Conservation (phyloP, 2,888 invertebrate species). For the Euproctis similis region DNA sequence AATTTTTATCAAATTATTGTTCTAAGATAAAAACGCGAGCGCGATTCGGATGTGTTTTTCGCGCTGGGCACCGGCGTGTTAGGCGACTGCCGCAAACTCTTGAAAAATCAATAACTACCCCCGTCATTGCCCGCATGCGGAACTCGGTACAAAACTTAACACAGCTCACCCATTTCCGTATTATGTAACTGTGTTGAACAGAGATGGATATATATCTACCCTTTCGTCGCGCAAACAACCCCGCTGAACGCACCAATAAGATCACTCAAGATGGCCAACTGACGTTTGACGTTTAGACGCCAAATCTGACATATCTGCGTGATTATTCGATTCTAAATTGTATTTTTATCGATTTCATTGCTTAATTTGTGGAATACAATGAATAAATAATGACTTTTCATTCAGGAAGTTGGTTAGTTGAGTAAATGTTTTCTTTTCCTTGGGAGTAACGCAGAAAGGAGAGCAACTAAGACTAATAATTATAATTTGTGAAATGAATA, state of each 20-base stretch:
- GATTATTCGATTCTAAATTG: conserved; percentile 45
- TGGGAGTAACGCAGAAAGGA: no score
- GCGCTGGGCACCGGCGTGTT: conserved; percentile 68
- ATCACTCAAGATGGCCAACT: conserved; percentile 49
- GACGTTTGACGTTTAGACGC: conserved; percentile 71
- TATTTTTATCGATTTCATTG: conserved; percentile 51
- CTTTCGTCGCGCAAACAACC: conserved; percentile 44
- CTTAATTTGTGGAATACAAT: conserved; percentile 43
- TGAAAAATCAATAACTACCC: conserved; percentile 70
- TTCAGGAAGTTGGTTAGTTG: no score
- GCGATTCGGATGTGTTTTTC: conserved; percentile 62
- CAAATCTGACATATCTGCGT: conserved; percentile 62
- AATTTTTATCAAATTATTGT: conserved; percentile 40
- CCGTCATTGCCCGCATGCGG: conserved; percentile 63
- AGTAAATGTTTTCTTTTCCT: no score
- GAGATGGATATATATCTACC: conserved; percentile 42
- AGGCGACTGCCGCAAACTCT: conserved; percentile 70
- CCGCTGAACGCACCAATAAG: conserved; percentile 49
- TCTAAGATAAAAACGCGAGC: conserved; percentile 56
- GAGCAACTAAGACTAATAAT: no score
- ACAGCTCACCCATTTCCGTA: conserved; percentile 70
- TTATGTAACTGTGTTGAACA: conserved; percentile 57
- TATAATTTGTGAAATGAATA: conserved; percentile 5
- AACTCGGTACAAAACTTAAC: conserved; percentile 52
- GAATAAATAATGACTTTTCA: conserved; percentile 29